A percentile compares a stretch with the other conserved stretches of the same genome.
Conservation (phyloP, 2,797 vertebrate species). For the Calcarius lapponicus region DNA sequence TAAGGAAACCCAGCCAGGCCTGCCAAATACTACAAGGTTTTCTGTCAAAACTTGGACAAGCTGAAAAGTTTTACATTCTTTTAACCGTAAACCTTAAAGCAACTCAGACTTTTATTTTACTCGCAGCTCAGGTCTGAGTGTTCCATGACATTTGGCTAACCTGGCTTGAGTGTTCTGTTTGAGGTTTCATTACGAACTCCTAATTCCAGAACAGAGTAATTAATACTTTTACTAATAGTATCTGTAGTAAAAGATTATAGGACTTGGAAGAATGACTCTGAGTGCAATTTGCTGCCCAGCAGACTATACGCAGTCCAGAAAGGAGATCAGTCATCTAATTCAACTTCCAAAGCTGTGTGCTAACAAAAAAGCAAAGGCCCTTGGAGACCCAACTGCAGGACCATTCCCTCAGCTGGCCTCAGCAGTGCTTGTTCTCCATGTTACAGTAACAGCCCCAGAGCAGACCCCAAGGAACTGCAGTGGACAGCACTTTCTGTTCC, state of each 20-base stretch:
- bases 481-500: neutral
- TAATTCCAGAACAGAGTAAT: constrained; percentile 50
- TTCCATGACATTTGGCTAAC: constrained; percentile 35
- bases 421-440: neutral
- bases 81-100: constrained; percentile 32
- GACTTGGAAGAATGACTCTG: neutral
- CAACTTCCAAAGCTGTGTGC: neutral
- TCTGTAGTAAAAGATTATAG: constrained; percentile 38
- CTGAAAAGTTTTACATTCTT: constrained; percentile 51
- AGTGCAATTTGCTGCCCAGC: neutral
- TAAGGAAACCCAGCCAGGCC: constrained; percentile 31
- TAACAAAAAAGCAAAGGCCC: neutral
- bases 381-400: neutral
- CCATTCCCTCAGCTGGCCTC: neutral
- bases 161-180: constrained; percentile 1
- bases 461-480: neutral
- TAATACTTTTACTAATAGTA: constrained; percentile 53
- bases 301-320: neutral
- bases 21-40: constrained; percentile 48
- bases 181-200: constrained; percentile 24
- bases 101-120: constrained; percentile 38
- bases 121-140: neutral
- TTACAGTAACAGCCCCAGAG: neutral
- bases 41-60: constrained; percentile 63
- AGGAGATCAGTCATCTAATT: neutral